A percentile compares a stretch with the other conserved stretches of the same genome.
These are phyloP conservation scores for Catocala nupta DNA, from an alignment of 2,888 invertebrate species.

Conservation along the genomic window DNA sequence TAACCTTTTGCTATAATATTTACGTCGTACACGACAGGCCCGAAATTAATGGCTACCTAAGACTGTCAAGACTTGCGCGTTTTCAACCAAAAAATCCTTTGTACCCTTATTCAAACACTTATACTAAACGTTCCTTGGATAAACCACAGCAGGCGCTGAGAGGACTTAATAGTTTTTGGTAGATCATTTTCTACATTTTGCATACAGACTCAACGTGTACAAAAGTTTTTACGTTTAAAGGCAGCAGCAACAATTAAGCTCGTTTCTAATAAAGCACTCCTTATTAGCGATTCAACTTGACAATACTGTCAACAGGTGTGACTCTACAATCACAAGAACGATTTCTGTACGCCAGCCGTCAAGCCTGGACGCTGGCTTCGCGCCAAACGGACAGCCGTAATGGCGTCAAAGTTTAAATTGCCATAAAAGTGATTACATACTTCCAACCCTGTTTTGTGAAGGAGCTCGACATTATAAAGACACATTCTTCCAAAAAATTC, in stretches of 20 bases:
- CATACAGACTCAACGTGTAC: too few relatives aligned
- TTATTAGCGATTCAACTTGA: slow-evolving; percentile 36
- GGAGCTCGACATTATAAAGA: not conserved
- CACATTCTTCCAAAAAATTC: too few relatives aligned
- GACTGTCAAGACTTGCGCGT: too few relatives aligned
- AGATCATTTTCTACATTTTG: too few relatives aligned
- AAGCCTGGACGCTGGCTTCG: slow-evolving; percentile 56
- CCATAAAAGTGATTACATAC: slow-evolving; percentile 44
- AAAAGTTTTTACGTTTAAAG: not conserved
- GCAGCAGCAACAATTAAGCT: not conserved
- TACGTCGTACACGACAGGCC: too few relatives aligned
- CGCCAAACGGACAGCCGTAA: slow-evolving; percentile 67
- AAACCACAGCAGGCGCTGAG: too few relatives aligned
- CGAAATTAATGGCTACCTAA: too few relatives aligned
- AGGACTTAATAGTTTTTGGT: too few relatives aligned
- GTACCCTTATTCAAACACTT: too few relatives aligned
- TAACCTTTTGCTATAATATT: too few relatives aligned
- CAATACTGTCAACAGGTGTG: slow-evolving; percentile 66
- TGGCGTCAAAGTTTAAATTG: slow-evolving; percentile 49
- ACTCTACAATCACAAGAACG: slow-evolving; percentile 42
- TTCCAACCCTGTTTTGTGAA: slow-evolving; percentile 13
- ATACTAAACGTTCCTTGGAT: too few relatives aligned
- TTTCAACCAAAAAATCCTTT: too few relatives aligned
- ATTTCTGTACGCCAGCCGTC: slow-evolving; percentile 53
- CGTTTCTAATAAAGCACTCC: slow-evolving; percentile 5